Conservation (phyloP, 2,797 vertebrate species). For the Enteromius trimaculatus region DNA sequence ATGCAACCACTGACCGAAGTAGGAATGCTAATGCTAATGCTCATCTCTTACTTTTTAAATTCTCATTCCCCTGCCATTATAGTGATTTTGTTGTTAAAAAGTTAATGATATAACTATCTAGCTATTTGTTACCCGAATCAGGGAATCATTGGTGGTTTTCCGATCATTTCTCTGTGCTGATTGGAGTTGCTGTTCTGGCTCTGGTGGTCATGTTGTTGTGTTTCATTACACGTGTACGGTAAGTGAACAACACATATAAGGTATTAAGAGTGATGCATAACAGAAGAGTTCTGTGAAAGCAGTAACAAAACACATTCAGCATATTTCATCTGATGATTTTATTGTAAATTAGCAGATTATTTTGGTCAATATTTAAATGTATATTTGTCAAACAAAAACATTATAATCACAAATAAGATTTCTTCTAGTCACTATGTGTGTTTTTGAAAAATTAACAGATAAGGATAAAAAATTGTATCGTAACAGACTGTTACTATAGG, state of each 20-base stretch:
- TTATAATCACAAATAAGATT: not conserved
- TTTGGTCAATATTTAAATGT: not conserved
- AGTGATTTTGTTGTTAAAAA: not conserved
- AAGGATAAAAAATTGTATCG: not conserved
- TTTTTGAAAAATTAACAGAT: not conserved
- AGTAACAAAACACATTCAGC: not conserved
- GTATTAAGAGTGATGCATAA: not conserved
- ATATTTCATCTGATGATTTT: not conserved
- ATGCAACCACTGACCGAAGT: not conserved
- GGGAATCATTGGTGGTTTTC: not conserved
- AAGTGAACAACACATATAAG: not conserved
- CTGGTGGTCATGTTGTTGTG: not conserved
- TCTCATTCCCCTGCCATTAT: too few species aligned
- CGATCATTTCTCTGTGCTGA: not conserved
- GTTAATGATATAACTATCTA: accelerated
- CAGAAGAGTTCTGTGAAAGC: not conserved
- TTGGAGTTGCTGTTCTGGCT: slow-evolving; percentile 2
- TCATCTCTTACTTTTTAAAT: not conserved
- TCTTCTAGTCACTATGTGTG: not conserved
- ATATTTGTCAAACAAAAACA: not conserved
- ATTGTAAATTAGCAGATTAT: not conserved
- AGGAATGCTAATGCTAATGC: not conserved
- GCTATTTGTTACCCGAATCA: not conserved
- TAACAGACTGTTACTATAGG: not conserved
- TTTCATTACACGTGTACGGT: not conserved